Percentiles rank a stretch among this genome's conserved stretches.
phyloP scores from a whole-genome alignment of 2,113 vertebrate genomes.

The Colius striatus region DNA sequence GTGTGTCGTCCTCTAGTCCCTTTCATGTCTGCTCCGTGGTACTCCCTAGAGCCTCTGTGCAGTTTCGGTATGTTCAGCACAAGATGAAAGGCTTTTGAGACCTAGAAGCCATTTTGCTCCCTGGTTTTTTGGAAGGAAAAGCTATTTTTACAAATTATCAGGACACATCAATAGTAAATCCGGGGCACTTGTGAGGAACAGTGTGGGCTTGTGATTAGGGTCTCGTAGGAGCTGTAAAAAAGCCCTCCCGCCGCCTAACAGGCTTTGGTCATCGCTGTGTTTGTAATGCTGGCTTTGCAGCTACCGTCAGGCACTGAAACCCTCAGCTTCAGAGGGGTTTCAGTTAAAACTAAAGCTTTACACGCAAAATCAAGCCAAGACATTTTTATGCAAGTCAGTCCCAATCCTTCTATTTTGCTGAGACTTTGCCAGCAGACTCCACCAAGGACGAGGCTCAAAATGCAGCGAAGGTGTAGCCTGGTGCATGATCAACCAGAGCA shows the following conservation, averaged over 20 bases:
- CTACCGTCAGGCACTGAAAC: neutral
- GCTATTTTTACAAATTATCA: neutral
- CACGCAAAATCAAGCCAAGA: neutral
- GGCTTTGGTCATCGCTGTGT: rapidly evolving
- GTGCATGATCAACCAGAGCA: rapidly evolving
- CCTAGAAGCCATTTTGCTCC: neutral
- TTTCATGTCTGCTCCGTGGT: rapidly evolving
- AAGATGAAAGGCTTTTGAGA: neutral
- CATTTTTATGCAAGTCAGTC: rapidly evolving
- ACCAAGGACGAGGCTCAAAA: neutral
- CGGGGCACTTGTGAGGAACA: neutral
- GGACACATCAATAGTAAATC: neutral
- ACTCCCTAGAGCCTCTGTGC: neutral
- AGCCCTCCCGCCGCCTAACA: neutral
- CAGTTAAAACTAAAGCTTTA: neutral
- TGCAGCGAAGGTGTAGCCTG: neutral
- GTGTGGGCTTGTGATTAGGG: rapidly evolving
- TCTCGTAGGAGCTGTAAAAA: neutral
- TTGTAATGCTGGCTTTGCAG: neutral
- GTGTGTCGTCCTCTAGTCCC: rapidly evolving
- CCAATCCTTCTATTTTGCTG: neutral
- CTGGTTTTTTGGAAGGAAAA: neutral
- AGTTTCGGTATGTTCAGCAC: neutral
- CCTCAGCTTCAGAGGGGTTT: neutral
- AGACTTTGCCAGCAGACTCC: neutral